Conservation (phyloP, 2,888 invertebrate species). For the Synanthedon vespiformis region DNA sequence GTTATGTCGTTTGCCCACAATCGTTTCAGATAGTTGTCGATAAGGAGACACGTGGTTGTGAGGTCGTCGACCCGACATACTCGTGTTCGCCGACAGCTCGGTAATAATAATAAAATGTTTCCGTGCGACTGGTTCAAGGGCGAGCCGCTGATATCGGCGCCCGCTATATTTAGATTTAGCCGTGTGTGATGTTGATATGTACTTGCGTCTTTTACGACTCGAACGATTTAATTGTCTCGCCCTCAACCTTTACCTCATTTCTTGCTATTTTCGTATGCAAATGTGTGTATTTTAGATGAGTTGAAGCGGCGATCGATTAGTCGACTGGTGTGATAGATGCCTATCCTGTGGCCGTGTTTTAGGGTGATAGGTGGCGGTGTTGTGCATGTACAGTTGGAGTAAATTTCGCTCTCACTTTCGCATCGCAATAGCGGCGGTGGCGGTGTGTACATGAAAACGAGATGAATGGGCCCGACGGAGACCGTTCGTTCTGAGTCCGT, state of each 20-base stretch:
- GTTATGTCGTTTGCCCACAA: constrained; percentile 66
- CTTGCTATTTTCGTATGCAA: background rate
- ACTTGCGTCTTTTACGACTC: constrained; percentile 27
- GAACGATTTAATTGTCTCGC: constrained; percentile 34
- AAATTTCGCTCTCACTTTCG: constrained; percentile 68
- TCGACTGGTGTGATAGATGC: constrained; percentile 23
- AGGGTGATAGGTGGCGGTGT: constrained; percentile 33
- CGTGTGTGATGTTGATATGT: constrained; percentile 53
- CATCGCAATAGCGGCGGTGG: constrained; percentile 46
- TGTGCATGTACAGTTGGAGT: constrained; percentile 45
- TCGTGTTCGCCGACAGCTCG: constrained; percentile 69
- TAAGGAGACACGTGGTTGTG: constrained; percentile 69
- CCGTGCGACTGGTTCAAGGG: constrained; percentile 72
- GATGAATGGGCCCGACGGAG: constrained; percentile 64
- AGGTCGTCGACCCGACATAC: constrained; percentile 68
- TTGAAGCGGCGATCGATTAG: background rate
- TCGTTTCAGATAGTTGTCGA: constrained; percentile 71
- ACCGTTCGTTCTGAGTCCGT: constrained; percentile 58
- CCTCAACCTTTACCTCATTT: background rate
- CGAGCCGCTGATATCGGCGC: constrained; percentile 70
- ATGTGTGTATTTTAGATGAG: background rate
- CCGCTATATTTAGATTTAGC: constrained; percentile 70
- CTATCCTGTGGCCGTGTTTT: constrained; percentile 44
- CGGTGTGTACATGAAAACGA: constrained; percentile 64
- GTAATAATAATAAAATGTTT: constrained; percentile 72